Evolutionary conservation across 2,113 vertebrate genomes (phyloP).

Genomic region (Pituophis catenifer): DNA sequence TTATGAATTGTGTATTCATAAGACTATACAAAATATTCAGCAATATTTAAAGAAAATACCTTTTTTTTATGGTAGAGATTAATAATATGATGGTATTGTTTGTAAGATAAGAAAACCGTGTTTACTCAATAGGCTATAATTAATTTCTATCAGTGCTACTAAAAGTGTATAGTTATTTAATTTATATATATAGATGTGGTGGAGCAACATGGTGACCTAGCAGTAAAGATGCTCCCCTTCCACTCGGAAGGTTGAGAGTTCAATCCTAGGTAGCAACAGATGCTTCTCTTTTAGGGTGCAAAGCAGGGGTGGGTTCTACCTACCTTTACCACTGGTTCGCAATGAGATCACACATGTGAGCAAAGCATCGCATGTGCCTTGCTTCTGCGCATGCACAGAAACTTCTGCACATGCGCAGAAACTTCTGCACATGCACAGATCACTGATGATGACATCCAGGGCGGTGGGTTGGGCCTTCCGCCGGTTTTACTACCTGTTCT

Average conservation of each 20-base stretch:
- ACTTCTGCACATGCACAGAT: no score
- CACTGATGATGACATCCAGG: no score
- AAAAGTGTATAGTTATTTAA: background rate
- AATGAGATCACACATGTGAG: no score
- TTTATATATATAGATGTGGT: background rate
- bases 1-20: background rate
- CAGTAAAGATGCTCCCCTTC: background rate
- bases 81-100: background rate
- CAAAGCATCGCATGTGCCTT: no score
- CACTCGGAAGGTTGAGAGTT: background rate
- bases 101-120: background rate
- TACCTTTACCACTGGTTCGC: no score
- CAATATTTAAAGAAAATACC: background rate
- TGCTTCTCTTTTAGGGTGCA: background rate
- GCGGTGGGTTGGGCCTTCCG: no score
- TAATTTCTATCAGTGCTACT: background rate
- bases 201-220: background rate
- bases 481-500: no score
- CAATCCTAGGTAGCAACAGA: background rate
- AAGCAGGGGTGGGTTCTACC: no score
- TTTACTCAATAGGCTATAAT: background rate
- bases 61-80: background rate
- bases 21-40: background rate
- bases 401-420: no score
- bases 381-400: no score